These are phyloP conservation scores for Pluvialis apricaria DNA, from an alignment of 2,113 vertebrate species.

Conservation along the genomic window DNA sequence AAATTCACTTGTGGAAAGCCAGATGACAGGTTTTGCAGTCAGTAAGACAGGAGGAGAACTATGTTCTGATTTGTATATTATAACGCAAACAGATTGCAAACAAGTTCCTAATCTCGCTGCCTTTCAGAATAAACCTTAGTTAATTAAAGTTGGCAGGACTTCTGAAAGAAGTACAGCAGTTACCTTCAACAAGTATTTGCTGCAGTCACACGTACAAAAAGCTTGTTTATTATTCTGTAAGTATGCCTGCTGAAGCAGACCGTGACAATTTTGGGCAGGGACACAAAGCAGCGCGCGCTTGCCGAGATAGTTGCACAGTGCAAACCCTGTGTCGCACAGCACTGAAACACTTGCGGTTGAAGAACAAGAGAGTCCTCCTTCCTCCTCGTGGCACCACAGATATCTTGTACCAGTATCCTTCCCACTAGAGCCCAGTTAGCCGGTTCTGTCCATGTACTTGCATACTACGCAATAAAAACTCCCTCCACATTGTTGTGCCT, in stretches of 20 bases:
- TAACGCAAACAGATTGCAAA: constrained; percentile 8
- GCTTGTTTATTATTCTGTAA: neutral
- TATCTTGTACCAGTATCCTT: neutral
- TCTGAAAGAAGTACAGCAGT: neutral
- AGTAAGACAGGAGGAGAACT: neutral
- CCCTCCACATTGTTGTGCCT: accelerated
- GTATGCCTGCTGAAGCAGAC: neutral
- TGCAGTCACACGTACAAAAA: neutral
- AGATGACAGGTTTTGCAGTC: neutral
- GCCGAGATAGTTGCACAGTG: neutral
- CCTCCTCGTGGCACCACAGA: accelerated
- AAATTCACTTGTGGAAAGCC: neutral
- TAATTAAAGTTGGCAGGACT: constrained; percentile 37
- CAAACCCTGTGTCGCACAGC: neutral
- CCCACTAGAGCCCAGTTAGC: neutral
- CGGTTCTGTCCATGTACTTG: accelerated
- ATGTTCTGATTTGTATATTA: neutral
- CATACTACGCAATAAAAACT: neutral
- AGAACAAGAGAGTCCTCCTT: neutral
- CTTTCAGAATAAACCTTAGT: neutral
- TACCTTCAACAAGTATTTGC: neutral
- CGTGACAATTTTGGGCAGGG: neutral
- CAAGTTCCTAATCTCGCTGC: neutral
- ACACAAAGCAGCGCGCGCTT: neutral
- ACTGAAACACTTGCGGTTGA: neutral